Base-by-base conservation (phyloP, 2,113 vertebrate species). In the Butorides virescens region DNA sequence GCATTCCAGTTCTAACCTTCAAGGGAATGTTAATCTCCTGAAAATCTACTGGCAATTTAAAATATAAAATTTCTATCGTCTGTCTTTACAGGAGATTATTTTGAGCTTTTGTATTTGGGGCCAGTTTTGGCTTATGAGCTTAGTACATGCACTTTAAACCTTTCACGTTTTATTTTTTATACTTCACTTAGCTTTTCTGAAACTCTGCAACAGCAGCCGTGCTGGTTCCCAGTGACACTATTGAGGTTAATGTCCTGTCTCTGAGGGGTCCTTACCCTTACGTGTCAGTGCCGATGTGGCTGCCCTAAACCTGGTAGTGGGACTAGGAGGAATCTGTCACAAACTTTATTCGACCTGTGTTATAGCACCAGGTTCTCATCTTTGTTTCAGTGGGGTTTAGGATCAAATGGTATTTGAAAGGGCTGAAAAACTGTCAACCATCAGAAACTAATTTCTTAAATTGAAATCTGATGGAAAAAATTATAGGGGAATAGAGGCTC, bases 11-110 rank as follows among this genome's bases (percentile, higher is more conserved):
- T 86, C 79, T 92, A 74, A 80, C 86, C 96, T 96, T 74, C 63
- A 50, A 42, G 88, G 86, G 91, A 95, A 94, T 93, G 91, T 96
- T 97, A 95, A 97, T 93, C 97, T 92, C 83, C 70, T 58, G 46
- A 71, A 95, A 97, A 58, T 61, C 90, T 80, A 77, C 79, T 49
- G 65, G 88, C 83, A 95, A 68, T 95, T 94, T 72, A 85, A 94
- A 89, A 92, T 78, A 47, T 3, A 93, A 92, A 91, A 85, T 92
- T 87, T 95, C 73, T 92, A 6, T 92, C 3, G 20, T 86, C 83
- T 87, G 76, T 49, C 88, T 92, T 92, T 67, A 42, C 42, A 42
- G 86, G 73, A 95, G 89, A 72, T 97, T 93, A 95, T 87, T 72
- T 37, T 37, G 66, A 87, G 70, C 66, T 89, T 84, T 94, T 87